phyloP scores from a whole-genome alignment of 2,113 vertebrate species.

The Halichoeres trimaculatus region DNA sequence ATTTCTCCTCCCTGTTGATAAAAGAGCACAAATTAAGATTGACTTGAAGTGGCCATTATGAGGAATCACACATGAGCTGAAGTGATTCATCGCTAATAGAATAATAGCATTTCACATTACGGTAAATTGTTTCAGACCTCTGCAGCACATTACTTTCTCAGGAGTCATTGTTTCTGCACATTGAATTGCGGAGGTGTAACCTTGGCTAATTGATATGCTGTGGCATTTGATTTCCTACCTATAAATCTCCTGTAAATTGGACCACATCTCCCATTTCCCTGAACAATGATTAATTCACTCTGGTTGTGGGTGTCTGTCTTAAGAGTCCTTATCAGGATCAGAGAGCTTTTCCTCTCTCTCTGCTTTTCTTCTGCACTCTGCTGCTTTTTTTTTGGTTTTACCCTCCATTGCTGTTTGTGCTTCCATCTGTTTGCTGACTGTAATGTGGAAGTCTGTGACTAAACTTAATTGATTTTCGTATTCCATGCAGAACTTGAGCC shows the following conservation, averaged over 20 bases:
- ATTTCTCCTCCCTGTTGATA: conserved; percentile 11
- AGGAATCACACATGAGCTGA: conserved; percentile 20
- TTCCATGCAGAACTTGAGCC: conserved; percentile 4
- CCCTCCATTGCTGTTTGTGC: conserved; percentile 23
- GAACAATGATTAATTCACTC: conserved; percentile 61
- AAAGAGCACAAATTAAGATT: conserved; percentile 31
- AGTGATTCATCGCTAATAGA: conserved; percentile 31
- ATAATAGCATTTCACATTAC: conserved; percentile 20
- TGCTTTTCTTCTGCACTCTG: not conserved
- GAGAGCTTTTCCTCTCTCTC: conserved; percentile 11
- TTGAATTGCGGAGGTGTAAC: conserved; percentile 51
- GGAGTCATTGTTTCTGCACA: conserved; percentile 44
- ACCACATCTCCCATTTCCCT: conserved; percentile 44
- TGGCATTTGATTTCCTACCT: conserved; percentile 66
- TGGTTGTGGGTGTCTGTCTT: conserved; percentile 50
- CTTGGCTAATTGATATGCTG: conserved; percentile 65
- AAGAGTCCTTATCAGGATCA: conserved; percentile 56
- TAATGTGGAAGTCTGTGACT: conserved; percentile 27
- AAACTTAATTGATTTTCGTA: conserved; percentile 45
- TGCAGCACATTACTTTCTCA: conserved; percentile 27
- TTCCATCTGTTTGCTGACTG: conserved; percentile 24
- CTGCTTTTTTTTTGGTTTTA: conserved; percentile 1
- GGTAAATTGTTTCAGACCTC: conserved; percentile 48
- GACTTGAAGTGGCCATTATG: conserved; percentile 23
- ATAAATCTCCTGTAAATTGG: conserved; percentile 64